Percentiles rank a stretch among this genome's conserved stretches.
These are phyloP conservation scores for Amphimallon solstitiale DNA, from an alignment of 2,888 invertebrate species.

Conservation along the genomic window DNA sequence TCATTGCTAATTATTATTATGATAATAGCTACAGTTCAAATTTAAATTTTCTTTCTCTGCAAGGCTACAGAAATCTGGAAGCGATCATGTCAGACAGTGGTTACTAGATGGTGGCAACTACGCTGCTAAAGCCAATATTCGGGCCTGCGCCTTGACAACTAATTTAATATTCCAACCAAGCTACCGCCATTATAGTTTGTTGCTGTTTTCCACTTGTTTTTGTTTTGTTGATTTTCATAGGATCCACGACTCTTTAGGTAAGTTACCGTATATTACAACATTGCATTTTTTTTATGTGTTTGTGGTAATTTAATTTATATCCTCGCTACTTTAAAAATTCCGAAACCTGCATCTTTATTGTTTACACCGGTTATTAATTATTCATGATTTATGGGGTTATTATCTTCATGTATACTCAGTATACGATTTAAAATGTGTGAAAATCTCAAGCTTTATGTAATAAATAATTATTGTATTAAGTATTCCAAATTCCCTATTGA, in stretches of 20 bases:
- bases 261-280: constrained; percentile 32
- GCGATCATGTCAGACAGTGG: not conserved
- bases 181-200: constrained; percentile 46
- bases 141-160: constrained; percentile 30
- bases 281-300: not conserved
- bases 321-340: not conserved
- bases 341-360: constrained; percentile 8
- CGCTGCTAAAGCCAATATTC: not conserved
- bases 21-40: not conserved
- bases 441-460: not conserved
- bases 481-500: not conserved
- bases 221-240: constrained; percentile 39
- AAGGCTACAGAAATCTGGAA: not conserved
- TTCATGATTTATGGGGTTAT: constrained; percentile 23
- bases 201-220: constrained; percentile 41
- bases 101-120: not conserved
- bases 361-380: constrained; percentile 22
- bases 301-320: not conserved
- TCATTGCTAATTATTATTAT: not conserved
- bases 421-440: not conserved
- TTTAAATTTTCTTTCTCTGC: not conserved
- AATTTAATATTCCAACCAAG: constrained; percentile 45
- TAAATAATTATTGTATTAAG: no score
- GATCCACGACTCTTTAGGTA: constrained; percentile 40
- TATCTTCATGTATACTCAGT: constrained; percentile 2